Conservation (phyloP, 1,140 invertebrate species). For the Ostrea denselamellosa region DNA sequence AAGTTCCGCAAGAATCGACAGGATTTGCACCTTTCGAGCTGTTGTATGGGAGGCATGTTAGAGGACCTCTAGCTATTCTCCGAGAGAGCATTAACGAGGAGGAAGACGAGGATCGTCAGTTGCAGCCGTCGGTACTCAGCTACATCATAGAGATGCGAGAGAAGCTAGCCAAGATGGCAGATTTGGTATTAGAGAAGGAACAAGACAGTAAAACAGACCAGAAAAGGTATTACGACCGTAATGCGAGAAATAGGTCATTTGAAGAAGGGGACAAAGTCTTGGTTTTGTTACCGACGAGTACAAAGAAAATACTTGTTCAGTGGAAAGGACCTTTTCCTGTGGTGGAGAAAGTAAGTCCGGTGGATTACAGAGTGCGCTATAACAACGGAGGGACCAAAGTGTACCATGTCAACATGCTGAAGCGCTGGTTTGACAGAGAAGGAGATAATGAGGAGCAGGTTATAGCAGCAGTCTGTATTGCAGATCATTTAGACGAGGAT, state of each 20-base stretch:
- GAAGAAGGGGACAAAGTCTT: neutral
- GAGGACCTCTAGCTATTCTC: constrained; percentile 59
- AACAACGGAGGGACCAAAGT: too few relatives aligned
- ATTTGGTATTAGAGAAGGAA: neutral
- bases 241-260: neutral
- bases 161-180: neutral
- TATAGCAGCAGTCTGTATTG: neutral
- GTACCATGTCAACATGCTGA: too few relatives aligned
- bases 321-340: neutral
- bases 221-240: neutral
- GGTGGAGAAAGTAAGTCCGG: neutral
- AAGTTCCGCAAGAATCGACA: constrained; percentile 58
- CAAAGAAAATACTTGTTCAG: neutral
- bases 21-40: constrained; percentile 71
- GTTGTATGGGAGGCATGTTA: constrained; percentile 66
- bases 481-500: neutral
- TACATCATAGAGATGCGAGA: neutral
- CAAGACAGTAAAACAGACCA: neutral
- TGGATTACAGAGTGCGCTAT: neutral
- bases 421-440: too few relatives aligned
- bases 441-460: too few relatives aligned
- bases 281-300: neutral
- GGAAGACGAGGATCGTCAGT: neutral
- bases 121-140: neutral
- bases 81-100: neutral